Evolutionary conservation across 2,113 vertebrate genomes (phyloP).

Genomic region (Stegostoma tigrinum): DNA sequence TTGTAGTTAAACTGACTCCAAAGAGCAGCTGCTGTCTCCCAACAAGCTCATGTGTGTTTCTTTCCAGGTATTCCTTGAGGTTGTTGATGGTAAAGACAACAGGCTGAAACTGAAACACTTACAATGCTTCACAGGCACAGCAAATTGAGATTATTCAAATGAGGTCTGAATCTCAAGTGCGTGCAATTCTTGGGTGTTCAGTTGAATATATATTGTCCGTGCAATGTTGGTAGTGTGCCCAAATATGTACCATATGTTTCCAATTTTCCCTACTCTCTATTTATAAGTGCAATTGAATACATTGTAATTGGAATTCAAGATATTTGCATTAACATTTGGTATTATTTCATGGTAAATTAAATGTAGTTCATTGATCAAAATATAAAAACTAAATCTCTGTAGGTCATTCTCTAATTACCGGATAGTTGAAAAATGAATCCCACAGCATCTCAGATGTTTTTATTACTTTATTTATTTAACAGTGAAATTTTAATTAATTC

Average conservation of each 20-base stretch:
- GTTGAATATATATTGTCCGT: not conserved
- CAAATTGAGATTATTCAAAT: not conserved
- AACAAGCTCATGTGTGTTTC: not conserved
- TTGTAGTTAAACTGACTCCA: too few relatives aligned
- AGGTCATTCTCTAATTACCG: conserved; percentile 85
- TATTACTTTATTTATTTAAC: conserved; percentile 80
- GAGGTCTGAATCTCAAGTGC: not conserved
- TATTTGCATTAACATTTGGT: conserved; percentile 96
- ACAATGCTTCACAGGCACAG: not conserved
- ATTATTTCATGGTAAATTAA: conserved; percentile 97
- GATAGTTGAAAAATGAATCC: conserved; percentile 77
- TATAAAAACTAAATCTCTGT: conserved; percentile 78
- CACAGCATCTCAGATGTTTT: conserved; percentile 68
- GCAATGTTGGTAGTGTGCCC: not conserved
- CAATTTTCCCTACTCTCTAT: not conserved
- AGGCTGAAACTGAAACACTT: not conserved
- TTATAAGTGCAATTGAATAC: conserved; percentile 46
- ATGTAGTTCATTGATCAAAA: conserved; percentile 87
- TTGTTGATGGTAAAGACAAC: not conserved
- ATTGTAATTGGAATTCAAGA: conserved; percentile 75
- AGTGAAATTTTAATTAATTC: conserved; percentile 69
- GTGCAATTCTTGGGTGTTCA: not conserved
- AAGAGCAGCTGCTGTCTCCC: not conserved
- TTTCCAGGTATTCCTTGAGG: not conserved
- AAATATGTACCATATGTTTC: not conserved